Base-by-base conservation (phyloP, 1,140 invertebrate genomes). In the Dendrolimus punctatus region DNA sequence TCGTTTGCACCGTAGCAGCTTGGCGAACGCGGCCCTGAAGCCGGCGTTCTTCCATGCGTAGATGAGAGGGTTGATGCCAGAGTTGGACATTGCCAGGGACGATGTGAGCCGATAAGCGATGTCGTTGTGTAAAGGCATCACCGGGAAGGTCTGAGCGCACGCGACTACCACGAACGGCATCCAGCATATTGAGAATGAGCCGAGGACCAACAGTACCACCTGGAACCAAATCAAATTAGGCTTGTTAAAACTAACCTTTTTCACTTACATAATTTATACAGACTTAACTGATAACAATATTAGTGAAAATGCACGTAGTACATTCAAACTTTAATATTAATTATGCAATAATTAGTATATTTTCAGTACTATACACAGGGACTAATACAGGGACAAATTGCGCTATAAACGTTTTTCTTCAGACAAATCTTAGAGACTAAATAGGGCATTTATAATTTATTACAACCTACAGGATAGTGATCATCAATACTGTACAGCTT, bases 41-140 rank as follows among this genome's bases (percentile, higher is more conserved):
- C 91, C 92, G 5, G 89, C 85, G 68, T 94, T 94, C 76, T 95
- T 95, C 93, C 93, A 95, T 7, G 93, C 93, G 76, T 95, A 95
- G 62, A 94, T 94, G 8, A 94, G 77, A 2, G 93, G 93, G 76
- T 95, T 95, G 51, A 94, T 90, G 5, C 91, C 91, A 2, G 93
- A 94, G 78, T 94, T 94, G 40, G 90, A 89, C 71, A 94, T 90
- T 4, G 92, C 93, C 45, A 95, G 80, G 3, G 91, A 92, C 53
- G 92, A 93, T 10, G 91, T 89, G 0, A 90, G 78, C 63, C 92
- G 92, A 77, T 94, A 94, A 37, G 90, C 78, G 43, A 90, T 77
- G 37, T 88, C 83, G 55, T 82, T 89, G 55, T 89, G 85, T 43
- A 87, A 76, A 5, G 81, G 64, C 40, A 76, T 73, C 1, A 87